These are phyloP conservation scores for Vombatus ursinus DNA, from an alignment of 2,113 vertebrate genomes.

Conservation along the genomic window DNA sequence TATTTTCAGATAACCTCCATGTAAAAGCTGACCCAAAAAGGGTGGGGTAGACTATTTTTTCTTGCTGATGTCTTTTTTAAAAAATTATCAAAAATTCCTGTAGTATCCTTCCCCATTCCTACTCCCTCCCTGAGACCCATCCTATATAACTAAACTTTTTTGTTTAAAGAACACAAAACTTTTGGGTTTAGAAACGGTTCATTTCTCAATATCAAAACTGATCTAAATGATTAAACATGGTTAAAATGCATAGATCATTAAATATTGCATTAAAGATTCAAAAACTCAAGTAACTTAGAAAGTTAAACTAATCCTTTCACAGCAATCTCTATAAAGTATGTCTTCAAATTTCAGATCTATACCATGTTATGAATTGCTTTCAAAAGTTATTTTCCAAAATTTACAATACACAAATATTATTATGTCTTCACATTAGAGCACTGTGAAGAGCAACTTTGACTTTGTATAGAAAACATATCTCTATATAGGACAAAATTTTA, in stretches of 20 bases:
- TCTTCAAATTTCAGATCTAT: slow-evolving; percentile 48
- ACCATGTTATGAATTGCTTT: slow-evolving; percentile 19
- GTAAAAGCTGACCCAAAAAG: not conserved
- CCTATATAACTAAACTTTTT: not conserved
- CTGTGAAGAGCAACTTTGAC: not conserved
- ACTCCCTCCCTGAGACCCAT: not conserved
- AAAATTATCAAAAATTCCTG: not conserved
- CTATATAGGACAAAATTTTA: slow-evolving; percentile 4
- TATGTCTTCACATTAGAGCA: slow-evolving; percentile 36
- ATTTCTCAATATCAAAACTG: slow-evolving; percentile 8
- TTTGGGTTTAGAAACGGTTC: not conserved
- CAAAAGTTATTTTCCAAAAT: slow-evolving; percentile 28
- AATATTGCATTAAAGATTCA: slow-evolving; percentile 2
- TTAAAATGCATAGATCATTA: slow-evolving; percentile 14
- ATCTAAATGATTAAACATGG: slow-evolving; percentile 23
- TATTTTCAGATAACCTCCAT: not conserved
- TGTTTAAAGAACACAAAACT: not conserved
- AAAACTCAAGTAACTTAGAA: slow-evolving; percentile 14
- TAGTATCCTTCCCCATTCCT: not conserved
- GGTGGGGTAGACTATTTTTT: not conserved
- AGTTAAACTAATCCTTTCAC: slow-evolving; percentile 8
- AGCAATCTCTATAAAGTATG: slow-evolving; percentile 38
- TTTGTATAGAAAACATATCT: slow-evolving; percentile 24
- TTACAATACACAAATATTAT: slow-evolving; percentile 9
- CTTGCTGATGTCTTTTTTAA: not conserved